phyloP scores from a whole-genome alignment of 2,113 vertebrate species.

The Muntiacus muntjak region DNA sequence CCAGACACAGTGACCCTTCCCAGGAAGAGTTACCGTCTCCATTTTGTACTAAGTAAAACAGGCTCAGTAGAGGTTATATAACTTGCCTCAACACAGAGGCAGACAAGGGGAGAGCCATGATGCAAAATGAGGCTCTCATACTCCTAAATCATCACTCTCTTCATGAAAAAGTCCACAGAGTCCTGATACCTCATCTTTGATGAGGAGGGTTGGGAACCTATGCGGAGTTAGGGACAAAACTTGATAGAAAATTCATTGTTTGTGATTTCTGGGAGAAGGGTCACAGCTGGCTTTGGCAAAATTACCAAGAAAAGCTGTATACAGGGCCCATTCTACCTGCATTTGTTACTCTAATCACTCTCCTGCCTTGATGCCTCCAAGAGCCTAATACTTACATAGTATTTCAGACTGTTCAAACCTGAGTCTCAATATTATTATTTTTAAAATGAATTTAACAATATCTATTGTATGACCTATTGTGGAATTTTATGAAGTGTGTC shows the following conservation, averaged over 20 bases:
- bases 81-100: neutral
- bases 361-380: neutral
- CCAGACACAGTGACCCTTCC: neutral
- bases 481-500: neutral
- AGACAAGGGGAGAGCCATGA: neutral
- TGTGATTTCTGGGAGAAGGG: neutral
- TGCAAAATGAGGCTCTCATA: neutral
- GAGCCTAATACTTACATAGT: neutral
- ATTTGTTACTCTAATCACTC: neutral
- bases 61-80: neutral
- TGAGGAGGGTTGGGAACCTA: neutral
- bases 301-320: neutral
- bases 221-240: neutral
- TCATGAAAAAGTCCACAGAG: neutral
- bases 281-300: neutral
- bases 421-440: neutral
- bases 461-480: neutral
- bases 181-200: neutral
- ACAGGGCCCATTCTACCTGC: neutral
- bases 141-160: neutral
- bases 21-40: neutral
- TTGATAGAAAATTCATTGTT: neutral
- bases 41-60: neutral
- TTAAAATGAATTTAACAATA: neutral
- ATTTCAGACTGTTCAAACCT: neutral